Percentiles rank a stretch among this genome's conserved stretches.
Evolutionary conservation across 2,888 invertebrate genomes (phyloP).

Genomic region (Pristionchus fissidentatus): DNA sequence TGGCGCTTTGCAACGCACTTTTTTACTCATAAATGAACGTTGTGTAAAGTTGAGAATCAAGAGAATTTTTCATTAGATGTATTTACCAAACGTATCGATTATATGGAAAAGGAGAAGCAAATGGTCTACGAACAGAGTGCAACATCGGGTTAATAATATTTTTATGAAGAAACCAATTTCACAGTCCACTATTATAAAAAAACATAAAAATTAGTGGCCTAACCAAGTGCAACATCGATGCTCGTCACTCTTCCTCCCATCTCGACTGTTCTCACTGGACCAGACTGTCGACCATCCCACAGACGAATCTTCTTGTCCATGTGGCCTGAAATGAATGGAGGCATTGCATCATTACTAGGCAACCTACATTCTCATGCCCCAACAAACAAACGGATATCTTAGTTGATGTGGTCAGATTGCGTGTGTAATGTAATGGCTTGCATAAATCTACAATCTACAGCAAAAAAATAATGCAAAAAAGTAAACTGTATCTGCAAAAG

Average conservation of each 20-base stretch:
- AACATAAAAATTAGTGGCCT: neutral
- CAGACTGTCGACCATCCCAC: slow-evolving; percentile 92
- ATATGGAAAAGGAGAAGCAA: neutral
- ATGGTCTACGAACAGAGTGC: neutral
- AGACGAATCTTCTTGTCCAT: slow-evolving; percentile 95
- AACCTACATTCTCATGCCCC: neutral
- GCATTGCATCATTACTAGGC: neutral
- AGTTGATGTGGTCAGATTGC: neutral
- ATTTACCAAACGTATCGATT: no score
- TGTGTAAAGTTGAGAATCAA: no score
- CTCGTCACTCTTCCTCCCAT: slow-evolving; percentile 93
- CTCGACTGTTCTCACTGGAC: slow-evolving; percentile 84
- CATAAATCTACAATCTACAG: neutral
- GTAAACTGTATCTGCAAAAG: neutral
- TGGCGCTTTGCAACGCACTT: no score
- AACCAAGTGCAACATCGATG: slow-evolving; percentile 56
- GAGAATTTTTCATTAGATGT: no score
- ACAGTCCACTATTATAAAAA: no score
- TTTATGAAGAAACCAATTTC: no score
- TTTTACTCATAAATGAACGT: no score
- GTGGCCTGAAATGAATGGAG: slow-evolving; percentile 85
- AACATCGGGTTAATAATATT: no score
- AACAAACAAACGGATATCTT: neutral
- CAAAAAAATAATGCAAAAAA: neutral
- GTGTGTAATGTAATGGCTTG: neutral